These are phyloP conservation scores for Lasiurus borealis DNA, from an alignment of 2,113 vertebrate species.

Conservation along the genomic window DNA sequence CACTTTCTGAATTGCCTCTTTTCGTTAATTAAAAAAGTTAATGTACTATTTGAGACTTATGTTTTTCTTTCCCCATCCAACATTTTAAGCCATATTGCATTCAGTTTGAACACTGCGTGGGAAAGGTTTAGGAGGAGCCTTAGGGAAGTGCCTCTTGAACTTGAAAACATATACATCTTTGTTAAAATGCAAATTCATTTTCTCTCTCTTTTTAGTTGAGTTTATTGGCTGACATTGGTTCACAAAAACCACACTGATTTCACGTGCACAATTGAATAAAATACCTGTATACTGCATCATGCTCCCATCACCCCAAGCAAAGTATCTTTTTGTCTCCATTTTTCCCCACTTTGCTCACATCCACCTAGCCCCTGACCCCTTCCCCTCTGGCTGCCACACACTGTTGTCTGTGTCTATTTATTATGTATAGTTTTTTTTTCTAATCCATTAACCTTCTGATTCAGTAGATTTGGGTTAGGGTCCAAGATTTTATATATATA, in stretches of 20 bases:
- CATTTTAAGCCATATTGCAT: background rate
- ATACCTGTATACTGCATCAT: background rate
- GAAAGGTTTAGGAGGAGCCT: background rate
- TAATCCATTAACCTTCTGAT: background rate
- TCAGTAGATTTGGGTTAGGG: background rate
- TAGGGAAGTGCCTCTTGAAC: background rate
- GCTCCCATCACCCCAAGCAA: background rate
- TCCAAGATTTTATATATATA: conserved; percentile 34
- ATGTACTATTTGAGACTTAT: background rate
- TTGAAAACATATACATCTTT: background rate
- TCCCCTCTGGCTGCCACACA: background rate
- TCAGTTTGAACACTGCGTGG: background rate
- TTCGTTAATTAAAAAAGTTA: background rate
- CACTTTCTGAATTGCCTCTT: conserved; percentile 41
- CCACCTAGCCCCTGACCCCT: background rate
- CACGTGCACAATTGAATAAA: background rate
- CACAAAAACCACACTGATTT: background rate
- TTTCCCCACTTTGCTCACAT: background rate
- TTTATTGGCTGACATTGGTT: background rate
- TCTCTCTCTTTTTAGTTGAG: background rate
- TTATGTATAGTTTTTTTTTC: background rate
- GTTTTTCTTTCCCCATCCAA: background rate
- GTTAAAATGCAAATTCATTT: conserved; percentile 17
- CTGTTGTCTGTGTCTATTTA: background rate
- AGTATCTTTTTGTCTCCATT: background rate